A percentile compares a stretch with the other conserved stretches of the same genome.
Conservation (phyloP, 2,888 invertebrate genomes). For the Graphium colonna region DNA sequence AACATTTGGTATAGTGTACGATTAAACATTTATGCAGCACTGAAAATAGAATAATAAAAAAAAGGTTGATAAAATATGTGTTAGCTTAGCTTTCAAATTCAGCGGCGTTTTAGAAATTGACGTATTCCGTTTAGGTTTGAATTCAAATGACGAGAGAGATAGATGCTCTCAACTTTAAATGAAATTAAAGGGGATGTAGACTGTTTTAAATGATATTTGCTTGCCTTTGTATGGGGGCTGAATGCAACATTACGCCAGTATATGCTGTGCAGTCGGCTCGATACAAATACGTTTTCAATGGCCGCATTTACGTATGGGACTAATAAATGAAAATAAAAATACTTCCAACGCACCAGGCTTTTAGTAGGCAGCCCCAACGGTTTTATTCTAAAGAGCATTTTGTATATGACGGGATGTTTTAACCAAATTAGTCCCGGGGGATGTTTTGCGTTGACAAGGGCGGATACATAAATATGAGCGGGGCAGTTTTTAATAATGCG, state of each 20-base stretch:
- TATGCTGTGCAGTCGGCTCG: conserved; percentile 14
- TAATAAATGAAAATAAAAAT: conserved; percentile 25
- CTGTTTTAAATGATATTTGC: conserved; percentile 18
- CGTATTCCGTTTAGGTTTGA: not conserved
- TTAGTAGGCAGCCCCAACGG: conserved; percentile 10
- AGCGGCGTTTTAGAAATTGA: no score
- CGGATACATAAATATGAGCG: conserved; percentile 73
- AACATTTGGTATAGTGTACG: no score
- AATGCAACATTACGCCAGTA: conserved; percentile 20
- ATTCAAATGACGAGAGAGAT: conserved; percentile 8
- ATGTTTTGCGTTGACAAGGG: conserved; percentile 58
- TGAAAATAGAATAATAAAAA: no score
- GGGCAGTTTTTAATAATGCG: conserved; percentile 75
- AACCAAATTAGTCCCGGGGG: conserved; percentile 72
- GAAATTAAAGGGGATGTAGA: conserved; percentile 15
- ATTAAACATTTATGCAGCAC: no score
- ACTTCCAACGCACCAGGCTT: conserved; percentile 22
- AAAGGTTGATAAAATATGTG: no score
- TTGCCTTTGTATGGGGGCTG: conserved; percentile 18
- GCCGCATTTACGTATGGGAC: conserved; percentile 19
- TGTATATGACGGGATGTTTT: conserved; percentile 53
- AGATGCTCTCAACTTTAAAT: conserved; percentile 12
- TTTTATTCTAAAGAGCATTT: conserved; percentile 22
- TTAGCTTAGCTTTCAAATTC: no score
- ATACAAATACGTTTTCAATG: conserved; percentile 23